Conservation (phyloP, 2,113 vertebrate species). For the Arizona elegans region DNA sequence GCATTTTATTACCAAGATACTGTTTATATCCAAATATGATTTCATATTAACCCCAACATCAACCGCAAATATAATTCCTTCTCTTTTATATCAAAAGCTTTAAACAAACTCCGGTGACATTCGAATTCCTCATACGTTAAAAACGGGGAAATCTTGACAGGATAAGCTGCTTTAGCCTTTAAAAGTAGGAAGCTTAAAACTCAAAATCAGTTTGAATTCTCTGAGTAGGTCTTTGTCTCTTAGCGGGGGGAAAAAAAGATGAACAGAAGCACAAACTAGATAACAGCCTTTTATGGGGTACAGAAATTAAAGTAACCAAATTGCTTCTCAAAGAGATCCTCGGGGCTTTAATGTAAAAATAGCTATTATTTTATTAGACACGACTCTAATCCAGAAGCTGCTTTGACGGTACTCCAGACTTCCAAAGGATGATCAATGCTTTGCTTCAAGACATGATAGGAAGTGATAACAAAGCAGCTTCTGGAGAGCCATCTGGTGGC, state of each 20-base stretch:
- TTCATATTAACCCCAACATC: background rate
- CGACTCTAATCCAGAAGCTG: conserved; percentile 63
- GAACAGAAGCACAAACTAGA: conserved; percentile 63
- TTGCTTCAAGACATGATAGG: conserved; percentile 37
- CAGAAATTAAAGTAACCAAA: conserved; percentile 69
- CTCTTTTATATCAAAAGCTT: background rate
- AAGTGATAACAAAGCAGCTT: conserved; percentile 41
- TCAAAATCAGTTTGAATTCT: conserved; percentile 65
- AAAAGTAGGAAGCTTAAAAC: conserved; percentile 58
- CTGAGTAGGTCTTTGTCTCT: conserved; percentile 49
- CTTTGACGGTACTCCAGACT: conserved; percentile 55
- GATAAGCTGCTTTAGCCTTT: conserved; percentile 60
- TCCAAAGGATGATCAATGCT: conserved; percentile 65
- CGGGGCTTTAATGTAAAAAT: conserved; percentile 69
- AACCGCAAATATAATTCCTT: background rate
- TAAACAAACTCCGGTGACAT: background rate
- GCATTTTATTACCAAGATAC: background rate
- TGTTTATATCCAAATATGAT: background rate
- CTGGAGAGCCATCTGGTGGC: conserved; percentile 64
- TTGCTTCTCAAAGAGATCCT: conserved; percentile 68
- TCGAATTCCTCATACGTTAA: conserved; percentile 45
- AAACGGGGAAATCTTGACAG: conserved; percentile 44
- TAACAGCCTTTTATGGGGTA: conserved; percentile 66
- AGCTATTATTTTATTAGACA: conserved; percentile 72
- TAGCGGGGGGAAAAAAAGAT: conserved; percentile 27